Evolutionary conservation across 1,140 invertebrate species (phyloP).

Genomic region (Drosophila cardini): DNA sequence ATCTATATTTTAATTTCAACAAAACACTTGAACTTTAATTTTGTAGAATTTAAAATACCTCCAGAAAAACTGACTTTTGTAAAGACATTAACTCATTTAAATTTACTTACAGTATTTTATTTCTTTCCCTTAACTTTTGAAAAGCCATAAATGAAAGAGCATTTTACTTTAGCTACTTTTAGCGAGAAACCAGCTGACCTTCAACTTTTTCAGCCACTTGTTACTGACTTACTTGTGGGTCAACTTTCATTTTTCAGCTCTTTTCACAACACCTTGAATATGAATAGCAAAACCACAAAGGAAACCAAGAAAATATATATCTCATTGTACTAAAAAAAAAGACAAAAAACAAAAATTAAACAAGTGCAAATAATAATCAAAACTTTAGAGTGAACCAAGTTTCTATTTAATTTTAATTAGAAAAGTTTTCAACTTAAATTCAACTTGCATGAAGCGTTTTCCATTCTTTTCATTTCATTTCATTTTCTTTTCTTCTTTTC

Average conservation of each 20-base stretch:
- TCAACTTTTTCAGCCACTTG: constrained; percentile 50
- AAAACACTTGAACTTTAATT: not conserved
- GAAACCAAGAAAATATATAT: constrained; percentile 33
- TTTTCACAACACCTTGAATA: constrained; percentile 39
- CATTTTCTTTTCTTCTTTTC: constrained; percentile 27
- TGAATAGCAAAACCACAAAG: constrained; percentile 26
- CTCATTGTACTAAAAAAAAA: constrained; percentile 44
- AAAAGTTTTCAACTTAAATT: constrained; percentile 79
- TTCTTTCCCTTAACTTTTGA: not conserved
- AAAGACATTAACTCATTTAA: not conserved
- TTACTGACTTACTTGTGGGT: constrained; percentile 41
- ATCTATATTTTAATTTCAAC: constrained; percentile 9
- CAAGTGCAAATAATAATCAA: constrained; percentile 76
- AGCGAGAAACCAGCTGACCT: constrained; percentile 50
- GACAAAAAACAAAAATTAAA: constrained; percentile 45
- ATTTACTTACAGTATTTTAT: too few species aligned
- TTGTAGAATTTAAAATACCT: too few species aligned
- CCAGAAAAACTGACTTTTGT: too few species aligned
- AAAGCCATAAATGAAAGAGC: not conserved
- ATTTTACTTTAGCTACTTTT: constrained; percentile 17
- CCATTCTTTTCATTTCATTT: constrained; percentile 1
- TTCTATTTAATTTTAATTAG: constrained; percentile 83
- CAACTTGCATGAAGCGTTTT: constrained; percentile 58
- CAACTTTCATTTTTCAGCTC: constrained; percentile 47
- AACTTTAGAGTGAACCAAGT: constrained; percentile 66